These are phyloP conservation scores for Drosophila sordidula DNA, from an alignment of 2,888 invertebrate genomes.

Conservation along the genomic window DNA sequence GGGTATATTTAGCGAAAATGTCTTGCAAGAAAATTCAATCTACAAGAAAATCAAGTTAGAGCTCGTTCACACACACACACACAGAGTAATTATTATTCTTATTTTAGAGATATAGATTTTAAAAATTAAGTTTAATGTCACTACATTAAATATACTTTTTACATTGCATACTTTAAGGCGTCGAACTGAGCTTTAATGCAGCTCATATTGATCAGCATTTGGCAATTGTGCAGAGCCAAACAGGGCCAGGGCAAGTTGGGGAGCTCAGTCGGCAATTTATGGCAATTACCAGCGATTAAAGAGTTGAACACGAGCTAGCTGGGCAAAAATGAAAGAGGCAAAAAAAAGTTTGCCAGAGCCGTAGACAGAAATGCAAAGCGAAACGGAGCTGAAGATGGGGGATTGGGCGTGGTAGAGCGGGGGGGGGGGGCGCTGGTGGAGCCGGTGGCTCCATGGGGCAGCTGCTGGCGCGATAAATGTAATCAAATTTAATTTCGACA, in stretches of 20 bases:
- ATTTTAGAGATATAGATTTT: no score
- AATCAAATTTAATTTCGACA: conserved; percentile 80
- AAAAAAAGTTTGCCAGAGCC: conserved; percentile 35
- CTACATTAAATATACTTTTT: conserved; percentile 4
- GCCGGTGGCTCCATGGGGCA: conserved; percentile 12
- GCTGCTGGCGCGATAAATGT: conserved; percentile 74
- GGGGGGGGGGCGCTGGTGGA: neutral
- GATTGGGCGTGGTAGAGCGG: neutral
- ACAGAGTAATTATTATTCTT: no score
- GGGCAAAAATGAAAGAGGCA: neutral
- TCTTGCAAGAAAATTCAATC: no score
- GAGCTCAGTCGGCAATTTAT: conserved; percentile 48
- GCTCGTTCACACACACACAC: no score
- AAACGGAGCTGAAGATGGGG: neutral
- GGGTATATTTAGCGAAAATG: no score
- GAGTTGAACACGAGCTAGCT: conserved; percentile 36
- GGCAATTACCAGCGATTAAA: conserved; percentile 65
- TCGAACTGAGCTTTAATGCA: conserved; percentile 18
- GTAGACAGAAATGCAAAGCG: conserved; percentile 10
- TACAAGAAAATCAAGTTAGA: no score
- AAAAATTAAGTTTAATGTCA: no score
- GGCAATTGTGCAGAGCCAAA: conserved; percentile 3
- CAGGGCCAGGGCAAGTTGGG: neutral
- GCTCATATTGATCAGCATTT: conserved; percentile 42
- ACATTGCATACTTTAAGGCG: conserved; percentile 4